A percentile compares a stretch with the other conserved stretches of the same genome.
phyloP scores from a whole-genome alignment of 2,797 vertebrate genomes.

The Pitangus sulphuratus region DNA sequence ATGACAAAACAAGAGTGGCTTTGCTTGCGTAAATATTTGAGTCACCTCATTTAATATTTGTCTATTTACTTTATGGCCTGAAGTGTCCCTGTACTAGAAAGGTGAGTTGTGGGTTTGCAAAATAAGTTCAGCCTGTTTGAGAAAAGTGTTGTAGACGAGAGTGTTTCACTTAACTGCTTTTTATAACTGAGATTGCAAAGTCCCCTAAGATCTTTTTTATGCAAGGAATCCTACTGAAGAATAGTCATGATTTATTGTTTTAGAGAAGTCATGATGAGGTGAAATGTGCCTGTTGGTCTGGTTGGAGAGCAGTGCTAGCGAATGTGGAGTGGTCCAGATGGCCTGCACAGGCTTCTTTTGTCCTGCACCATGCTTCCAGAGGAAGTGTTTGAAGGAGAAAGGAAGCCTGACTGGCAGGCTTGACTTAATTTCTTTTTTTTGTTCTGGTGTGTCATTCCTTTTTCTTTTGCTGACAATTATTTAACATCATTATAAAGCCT shows the following conservation, averaged over 20 bases:
- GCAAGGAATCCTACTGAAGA: not conserved
- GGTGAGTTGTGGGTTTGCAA: not conserved
- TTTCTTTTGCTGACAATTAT: not conserved
- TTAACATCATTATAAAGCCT: not conserved
- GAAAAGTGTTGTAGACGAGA: not conserved
- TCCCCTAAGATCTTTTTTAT: not conserved
- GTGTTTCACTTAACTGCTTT: not conserved
- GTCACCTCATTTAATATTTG: conserved; percentile 45
- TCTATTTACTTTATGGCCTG: not conserved
- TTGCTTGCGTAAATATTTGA: conserved; percentile 19
- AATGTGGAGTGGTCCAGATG: not conserved
- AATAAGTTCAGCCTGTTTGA: not conserved
- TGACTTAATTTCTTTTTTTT: not conserved
- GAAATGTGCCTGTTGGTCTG: not conserved
- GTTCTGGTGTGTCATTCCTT: not conserved
- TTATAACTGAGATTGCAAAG: not conserved
- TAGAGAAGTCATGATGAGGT: not conserved
- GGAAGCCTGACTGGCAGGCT: not conserved
- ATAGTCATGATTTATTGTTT: not conserved
- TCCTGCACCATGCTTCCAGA: not conserved
- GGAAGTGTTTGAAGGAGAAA: not conserved
- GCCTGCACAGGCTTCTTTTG: not conserved
- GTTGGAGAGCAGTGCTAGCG: not conserved
- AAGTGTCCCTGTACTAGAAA: conserved; percentile 6
- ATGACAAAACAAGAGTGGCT: conserved; percentile 34